phyloP scores from a whole-genome alignment of 2,113 vertebrate genomes.

The Ondatra zibethicus region DNA sequence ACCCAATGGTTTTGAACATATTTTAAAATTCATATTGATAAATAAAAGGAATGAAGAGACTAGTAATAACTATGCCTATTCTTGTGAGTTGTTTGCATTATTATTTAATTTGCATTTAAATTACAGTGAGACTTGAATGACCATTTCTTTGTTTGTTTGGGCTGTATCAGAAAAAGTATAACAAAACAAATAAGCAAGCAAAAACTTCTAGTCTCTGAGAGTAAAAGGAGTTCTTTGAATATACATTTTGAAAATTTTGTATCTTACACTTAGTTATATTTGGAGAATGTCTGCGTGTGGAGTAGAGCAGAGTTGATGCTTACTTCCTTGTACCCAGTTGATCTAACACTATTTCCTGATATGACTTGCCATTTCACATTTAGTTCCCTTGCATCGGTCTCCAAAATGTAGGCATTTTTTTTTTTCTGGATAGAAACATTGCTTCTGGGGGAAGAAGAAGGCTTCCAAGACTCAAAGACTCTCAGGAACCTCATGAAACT shows the following conservation, averaged over 20 bases:
- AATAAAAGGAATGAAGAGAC: background rate
- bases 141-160: background rate
- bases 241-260: background rate
- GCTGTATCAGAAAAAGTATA: background rate
- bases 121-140: background rate
- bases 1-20: background rate
- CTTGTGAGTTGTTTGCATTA: background rate
- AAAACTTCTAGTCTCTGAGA: background rate
- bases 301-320: background rate
- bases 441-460: no score
- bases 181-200: background rate
- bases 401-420: background rate
- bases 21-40: background rate
- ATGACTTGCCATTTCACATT: slow-evolving; percentile 1
- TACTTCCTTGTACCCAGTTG: background rate
- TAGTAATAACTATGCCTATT: background rate
- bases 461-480: background rate
- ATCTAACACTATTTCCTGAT: background rate
- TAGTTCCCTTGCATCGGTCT: background rate
- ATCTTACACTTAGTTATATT: slow-evolving; percentile 25
- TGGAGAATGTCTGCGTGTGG: background rate
- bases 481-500: background rate
- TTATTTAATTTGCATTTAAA: slow-evolving; percentile 19
- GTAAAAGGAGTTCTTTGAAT: background rate
- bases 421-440: background rate